These are phyloP conservation scores for Latrodectus hesperus DNA, from an alignment of 2,888 invertebrate genomes.

Conservation along the genomic window DNA sequence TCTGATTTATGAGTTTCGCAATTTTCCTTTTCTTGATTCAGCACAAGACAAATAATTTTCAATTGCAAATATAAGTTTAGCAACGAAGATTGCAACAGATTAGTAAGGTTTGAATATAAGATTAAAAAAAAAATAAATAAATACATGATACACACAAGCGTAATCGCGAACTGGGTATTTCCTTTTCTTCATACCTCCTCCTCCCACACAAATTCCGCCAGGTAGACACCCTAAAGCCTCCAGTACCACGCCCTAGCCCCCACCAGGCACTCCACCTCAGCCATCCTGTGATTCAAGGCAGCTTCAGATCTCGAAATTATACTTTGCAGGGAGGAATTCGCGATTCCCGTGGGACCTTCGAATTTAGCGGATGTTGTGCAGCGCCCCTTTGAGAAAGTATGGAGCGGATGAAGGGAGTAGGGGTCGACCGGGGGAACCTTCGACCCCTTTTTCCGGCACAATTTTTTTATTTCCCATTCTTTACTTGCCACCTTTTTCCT, in stretches of 20 bases:
- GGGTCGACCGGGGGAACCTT: conserved; percentile 24
- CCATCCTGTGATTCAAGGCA: conserved; percentile 14
- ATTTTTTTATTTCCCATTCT: neutral
- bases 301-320: conserved; percentile 27
- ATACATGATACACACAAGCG: too few relatives aligned
- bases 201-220: conserved; percentile 26
- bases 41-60: too few relatives aligned
- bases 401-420: conserved; percentile 40
- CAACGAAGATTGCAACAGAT: too few relatives aligned
- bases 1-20: too few relatives aligned
- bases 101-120: too few relatives aligned
- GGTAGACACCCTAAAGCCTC: neutral
- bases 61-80: too few relatives aligned
- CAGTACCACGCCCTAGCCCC: conserved; percentile 16
- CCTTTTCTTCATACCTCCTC: neutral
- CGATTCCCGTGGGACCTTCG: conserved; percentile 60
- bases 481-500: conserved; percentile 31
- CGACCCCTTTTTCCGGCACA: conserved; percentile 55
- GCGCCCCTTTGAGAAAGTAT: conserved; percentile 33
- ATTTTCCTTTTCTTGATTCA: too few relatives aligned
- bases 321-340: conserved; percentile 15
- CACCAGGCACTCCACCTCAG: conserved; percentile 4
- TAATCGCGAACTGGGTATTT: neutral
- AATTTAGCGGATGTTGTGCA: conserved; percentile 41
- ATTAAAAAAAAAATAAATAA: too few relatives aligned